Conservation (phyloP, 2,888 invertebrate species). For the Lycocerus yunnanus region DNA sequence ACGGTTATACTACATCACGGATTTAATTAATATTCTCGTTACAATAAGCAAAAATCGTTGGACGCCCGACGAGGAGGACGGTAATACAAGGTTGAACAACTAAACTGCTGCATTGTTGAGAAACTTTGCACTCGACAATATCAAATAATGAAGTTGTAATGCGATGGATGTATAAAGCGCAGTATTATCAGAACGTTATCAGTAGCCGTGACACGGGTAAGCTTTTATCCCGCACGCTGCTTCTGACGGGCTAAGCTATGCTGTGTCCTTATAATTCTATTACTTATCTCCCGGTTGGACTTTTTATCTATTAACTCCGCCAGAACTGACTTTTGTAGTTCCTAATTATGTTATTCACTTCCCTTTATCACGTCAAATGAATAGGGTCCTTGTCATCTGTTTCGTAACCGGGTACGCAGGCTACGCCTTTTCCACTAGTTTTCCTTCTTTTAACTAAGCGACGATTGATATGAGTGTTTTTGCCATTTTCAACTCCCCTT, state of each 20-base stretch:
- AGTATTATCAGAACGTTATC: constrained; percentile 33
- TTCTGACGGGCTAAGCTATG: constrained; percentile 40
- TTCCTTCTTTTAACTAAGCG: constrained; percentile 29
- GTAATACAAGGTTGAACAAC: not conserved
- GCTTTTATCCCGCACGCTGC: constrained; percentile 41
- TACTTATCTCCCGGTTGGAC: constrained; percentile 52
- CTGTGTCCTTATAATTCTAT: constrained; percentile 52
- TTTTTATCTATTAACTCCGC: constrained; percentile 54
- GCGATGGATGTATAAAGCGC: constrained; percentile 33
- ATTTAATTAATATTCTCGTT: not conserved
- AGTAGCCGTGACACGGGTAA: constrained; percentile 38
- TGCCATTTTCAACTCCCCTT: constrained; percentile 19
- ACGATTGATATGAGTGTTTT: constrained; percentile 28
- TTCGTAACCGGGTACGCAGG: constrained; percentile 20
- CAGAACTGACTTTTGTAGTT: constrained; percentile 51
- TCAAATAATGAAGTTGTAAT: constrained; percentile 42
- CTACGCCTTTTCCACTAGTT: constrained; percentile 21
- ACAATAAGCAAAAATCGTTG: not conserved
- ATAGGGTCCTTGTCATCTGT: constrained; percentile 36
- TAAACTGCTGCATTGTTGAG: not conserved
- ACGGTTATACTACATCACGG: not conserved
- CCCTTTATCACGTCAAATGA: constrained; percentile 38
- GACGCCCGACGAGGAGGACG: not conserved
- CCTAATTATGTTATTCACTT: constrained; percentile 51
- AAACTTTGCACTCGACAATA: constrained; percentile 35